These are phyloP conservation scores for Corythaeola cristata DNA, from an alignment of 2,113 vertebrate genomes.

Conservation along the genomic window DNA sequence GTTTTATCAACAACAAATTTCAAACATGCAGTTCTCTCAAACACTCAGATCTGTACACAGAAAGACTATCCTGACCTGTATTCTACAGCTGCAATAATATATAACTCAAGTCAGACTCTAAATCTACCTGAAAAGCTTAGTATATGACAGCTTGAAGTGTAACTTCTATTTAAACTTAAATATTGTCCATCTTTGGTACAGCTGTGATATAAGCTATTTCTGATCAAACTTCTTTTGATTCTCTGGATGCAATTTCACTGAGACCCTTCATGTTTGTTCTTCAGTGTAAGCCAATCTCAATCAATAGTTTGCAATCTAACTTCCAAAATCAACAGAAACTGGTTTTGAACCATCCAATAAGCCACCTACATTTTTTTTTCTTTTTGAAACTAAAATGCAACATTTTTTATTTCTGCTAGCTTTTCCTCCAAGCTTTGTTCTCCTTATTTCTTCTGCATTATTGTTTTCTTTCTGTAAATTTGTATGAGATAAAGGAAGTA, in stretches of 20 bases:
- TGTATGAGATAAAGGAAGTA: neutral
- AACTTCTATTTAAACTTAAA: neutral
- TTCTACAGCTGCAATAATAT: neutral
- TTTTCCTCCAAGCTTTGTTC: neutral
- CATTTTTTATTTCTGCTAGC: neutral
- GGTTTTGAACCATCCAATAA: neutral
- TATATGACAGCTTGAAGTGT: neutral
- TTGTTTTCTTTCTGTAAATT: neutral
- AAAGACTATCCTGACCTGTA: neutral
- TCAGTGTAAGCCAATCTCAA: neutral
- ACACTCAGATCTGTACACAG: neutral
- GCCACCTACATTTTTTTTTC: accelerated
- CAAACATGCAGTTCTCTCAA: neutral
- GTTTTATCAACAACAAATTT: neutral
- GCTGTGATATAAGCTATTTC: neutral
- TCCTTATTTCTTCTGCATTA: neutral
- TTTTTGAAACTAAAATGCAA: neutral
- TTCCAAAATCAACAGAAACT: neutral
- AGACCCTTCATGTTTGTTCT: neutral
- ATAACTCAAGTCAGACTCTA: neutral
- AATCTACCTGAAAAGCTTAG: neutral
- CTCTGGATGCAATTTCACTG: neutral
- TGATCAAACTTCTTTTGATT: neutral
- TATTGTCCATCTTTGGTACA: neutral
- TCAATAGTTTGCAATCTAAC: neutral